A percentile compares a stretch with the other conserved stretches of the same genome.
phyloP scores from a whole-genome alignment of 2,113 vertebrate species.

The Nycticryphes semicollaris region DNA sequence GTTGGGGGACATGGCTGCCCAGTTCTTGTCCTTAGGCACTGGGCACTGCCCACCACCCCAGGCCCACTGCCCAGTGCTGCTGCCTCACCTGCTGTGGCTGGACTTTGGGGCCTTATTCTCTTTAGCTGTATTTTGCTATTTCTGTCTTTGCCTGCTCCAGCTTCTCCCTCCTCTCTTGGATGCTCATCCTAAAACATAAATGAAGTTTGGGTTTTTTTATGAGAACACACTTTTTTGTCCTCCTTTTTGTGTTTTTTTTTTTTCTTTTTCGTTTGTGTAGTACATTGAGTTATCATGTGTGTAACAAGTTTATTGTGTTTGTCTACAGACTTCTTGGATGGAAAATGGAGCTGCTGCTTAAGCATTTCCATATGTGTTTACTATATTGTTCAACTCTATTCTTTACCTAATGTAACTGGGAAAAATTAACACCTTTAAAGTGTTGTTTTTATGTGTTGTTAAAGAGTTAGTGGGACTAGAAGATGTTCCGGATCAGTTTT shows the following conservation, averaged over 20 bases:
- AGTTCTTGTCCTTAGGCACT: neutral
- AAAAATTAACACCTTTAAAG: slow-evolving; percentile 1
- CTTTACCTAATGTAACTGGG: slow-evolving; percentile 20
- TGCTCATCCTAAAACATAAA: neutral
- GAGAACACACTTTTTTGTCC: neutral
- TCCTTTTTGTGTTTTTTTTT: neutral
- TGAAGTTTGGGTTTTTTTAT: neutral
- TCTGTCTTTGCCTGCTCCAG: neutral
- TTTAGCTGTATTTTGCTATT: neutral
- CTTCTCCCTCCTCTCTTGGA: neutral
- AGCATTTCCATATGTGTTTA: slow-evolving; percentile 43
- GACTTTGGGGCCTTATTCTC: neutral
- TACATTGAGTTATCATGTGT: neutral
- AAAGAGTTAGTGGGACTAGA: neutral
- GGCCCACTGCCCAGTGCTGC: fast-evolving
- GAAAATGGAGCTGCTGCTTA: slow-evolving; percentile 38
- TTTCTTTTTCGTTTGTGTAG: neutral
- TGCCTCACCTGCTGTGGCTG: neutral
- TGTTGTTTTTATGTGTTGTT: neutral
- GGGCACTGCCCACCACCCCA: too few species aligned
- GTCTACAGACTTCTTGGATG: neutral
- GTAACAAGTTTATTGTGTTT: slow-evolving; percentile 24
- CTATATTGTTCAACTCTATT: neutral
- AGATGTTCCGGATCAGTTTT: neutral
- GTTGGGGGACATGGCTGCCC: neutral